phyloP scores from a whole-genome alignment of 2,888 invertebrate species.

The Lithophane leautieri region DNA sequence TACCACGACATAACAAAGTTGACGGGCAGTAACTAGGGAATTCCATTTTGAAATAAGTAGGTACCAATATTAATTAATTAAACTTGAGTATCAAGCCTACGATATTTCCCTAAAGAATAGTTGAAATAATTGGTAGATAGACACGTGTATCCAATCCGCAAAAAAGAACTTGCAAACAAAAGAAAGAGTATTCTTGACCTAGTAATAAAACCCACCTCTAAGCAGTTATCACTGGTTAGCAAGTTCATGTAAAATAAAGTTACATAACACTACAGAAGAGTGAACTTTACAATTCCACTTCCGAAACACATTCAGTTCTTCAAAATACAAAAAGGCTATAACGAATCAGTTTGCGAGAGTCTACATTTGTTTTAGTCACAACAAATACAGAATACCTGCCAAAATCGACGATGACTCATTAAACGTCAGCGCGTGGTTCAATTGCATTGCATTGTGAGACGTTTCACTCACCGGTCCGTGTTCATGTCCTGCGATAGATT shows the following conservation, averaged over 20 bases:
- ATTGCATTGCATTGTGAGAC: slow-evolving; percentile 43
- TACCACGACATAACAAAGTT: background rate
- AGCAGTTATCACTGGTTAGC: slow-evolving; percentile 8
- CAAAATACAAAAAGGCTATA: slow-evolving; percentile 31
- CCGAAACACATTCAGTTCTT: slow-evolving; percentile 14
- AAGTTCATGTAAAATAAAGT: slow-evolving; percentile 1
- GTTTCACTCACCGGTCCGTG: slow-evolving; percentile 89
- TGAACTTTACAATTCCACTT: background rate
- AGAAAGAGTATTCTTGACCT: slow-evolving; percentile 11
- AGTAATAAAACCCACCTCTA: slow-evolving; percentile 4
- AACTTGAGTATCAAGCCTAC: background rate
- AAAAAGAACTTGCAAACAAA: slow-evolving; percentile 8
- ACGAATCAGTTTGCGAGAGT: slow-evolving; percentile 34
- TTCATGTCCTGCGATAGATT: slow-evolving; percentile 91
- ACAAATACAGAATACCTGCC: slow-evolving; percentile 39
- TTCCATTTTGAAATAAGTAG: background rate
- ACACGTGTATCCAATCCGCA: background rate
- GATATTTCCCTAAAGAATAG: slow-evolving; percentile 30
- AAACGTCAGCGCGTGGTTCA: slow-evolving; percentile 47
- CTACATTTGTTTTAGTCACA: slow-evolving; percentile 44
- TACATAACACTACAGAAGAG: slow-evolving; percentile 31
- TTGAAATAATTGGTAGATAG: background rate
- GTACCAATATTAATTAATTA: slow-evolving; percentile 4
- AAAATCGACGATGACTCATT: slow-evolving; percentile 55
- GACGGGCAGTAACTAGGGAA: slow-evolving; percentile 21